Base-by-base conservation (phyloP, 2,797 vertebrate genomes). In the Cephalopachus bancanus region DNA sequence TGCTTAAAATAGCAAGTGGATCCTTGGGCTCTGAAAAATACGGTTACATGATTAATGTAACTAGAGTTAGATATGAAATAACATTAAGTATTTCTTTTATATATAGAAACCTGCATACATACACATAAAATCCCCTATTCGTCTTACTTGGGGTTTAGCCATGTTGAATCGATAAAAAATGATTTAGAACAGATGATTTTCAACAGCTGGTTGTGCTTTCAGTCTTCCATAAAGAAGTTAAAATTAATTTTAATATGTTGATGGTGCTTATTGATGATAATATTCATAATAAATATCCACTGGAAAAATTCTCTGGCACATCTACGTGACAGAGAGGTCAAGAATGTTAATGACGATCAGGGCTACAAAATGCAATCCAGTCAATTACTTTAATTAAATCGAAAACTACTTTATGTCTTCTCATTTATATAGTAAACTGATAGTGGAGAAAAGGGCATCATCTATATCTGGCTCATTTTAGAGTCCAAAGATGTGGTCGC, bases 341-440 rank as follows among this genome's bases (percentile, higher is more conserved):
- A 98, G 98, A 96, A 97, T 98, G 98, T 98, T 99, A 99, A 99
- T 98, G 98, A 99, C 99, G 98, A 98, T 99, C 98, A 99, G 98
- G 98, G 99, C 99, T 99, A 98, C 98, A 99, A 99, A 99, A 99
- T 99, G 99, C 98, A 99, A 99, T 99, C 98, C 97, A 98, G 99
- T 99, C 99, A 99, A 99, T 99, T 99, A 99, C 98, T 99, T 99
- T 99, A 99, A 99, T 99, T 99, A 99, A 99, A 99, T 99, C 98
- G 98, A 98, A 98, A 98, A 98, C 98, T 98, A 97, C 98, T 98
- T 98, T 99, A 99, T 98, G 98, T 98, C 98, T 98, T 98, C 98
- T 98, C 99, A 98, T 99, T 99, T 99, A 98, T 98, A 98, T 71
- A 98, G 98, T 98, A 98, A 99, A 98, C 98, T 98, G 98, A 98